Conservation (phyloP, 92 coral and sea anemone species). For the Blastomussa wellsi region DNA sequence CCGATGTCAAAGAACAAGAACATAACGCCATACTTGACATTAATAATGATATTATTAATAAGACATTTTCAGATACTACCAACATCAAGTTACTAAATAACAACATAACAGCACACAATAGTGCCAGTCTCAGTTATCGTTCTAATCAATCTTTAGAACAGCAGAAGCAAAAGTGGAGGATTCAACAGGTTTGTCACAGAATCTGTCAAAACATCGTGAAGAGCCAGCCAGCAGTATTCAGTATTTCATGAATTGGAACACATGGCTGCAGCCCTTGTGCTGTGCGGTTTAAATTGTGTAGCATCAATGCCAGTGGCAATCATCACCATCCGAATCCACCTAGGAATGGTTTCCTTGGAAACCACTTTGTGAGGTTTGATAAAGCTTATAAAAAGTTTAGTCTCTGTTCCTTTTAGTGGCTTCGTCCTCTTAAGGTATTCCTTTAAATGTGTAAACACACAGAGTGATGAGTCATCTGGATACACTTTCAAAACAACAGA, state of each 20-base stretch:
- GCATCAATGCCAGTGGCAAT: conserved; percentile 20
- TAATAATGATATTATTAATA: too few relatives aligned
- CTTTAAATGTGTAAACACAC: conserved; percentile 18
- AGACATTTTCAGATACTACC: not conserved
- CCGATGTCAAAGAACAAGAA: too few relatives aligned
- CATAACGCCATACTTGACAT: too few relatives aligned
- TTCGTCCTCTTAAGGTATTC: conserved; percentile 39
- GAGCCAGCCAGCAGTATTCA: conserved; percentile 39
- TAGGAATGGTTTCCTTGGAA: conserved; percentile 23
- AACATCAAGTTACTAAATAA: not conserved
- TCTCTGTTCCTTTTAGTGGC: conserved; percentile 20
- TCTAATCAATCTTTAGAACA: not conserved
- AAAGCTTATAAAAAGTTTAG: conserved; percentile 44
- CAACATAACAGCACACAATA: too few relatives aligned
- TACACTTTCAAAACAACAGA: conserved; percentile 10
- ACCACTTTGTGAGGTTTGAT: conserved; percentile 21
- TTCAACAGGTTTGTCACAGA: not conserved
- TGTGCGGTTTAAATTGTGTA: conserved; percentile 16
- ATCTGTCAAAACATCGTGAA: conserved; percentile 16
- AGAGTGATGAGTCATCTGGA: conserved; percentile 12
- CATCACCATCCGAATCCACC: conserved; percentile 49
- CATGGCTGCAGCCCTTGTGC: conserved; percentile 27
- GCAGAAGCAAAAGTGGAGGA: not conserved
- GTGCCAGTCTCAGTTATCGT: not conserved
- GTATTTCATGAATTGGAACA: conserved; percentile 25